A percentile compares a stretch with the other conserved stretches of the same genome.
Conservation (phyloP, 2,888 invertebrate species). For the Drosophila recens region DNA sequence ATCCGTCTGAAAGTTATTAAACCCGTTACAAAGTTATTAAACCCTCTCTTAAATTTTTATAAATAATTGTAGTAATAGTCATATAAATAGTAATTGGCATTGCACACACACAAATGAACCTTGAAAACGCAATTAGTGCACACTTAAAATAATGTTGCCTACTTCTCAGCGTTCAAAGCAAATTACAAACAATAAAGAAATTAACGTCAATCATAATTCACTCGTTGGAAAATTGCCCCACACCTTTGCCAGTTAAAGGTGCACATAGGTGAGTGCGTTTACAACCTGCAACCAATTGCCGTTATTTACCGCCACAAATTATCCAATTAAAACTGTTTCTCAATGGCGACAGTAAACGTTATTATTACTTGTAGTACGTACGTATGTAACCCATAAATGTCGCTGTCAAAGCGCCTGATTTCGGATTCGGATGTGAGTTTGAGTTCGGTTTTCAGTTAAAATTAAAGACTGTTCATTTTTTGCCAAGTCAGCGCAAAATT, state of each 20-base stretch:
- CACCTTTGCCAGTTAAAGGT: background rate
- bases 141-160: constrained; percentile 35
- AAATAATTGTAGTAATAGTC: background rate
- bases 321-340: constrained; percentile 33
- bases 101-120: background rate
- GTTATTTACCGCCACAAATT: constrained; percentile 35
- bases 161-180: constrained; percentile 20
- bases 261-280: constrained; percentile 6
- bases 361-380: background rate
- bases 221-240: constrained; percentile 33
- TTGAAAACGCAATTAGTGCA: background rate
- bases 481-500: constrained; percentile 7
- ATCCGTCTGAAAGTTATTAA: no score
- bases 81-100: background rate
- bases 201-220: constrained; percentile 46
- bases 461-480: background rate
- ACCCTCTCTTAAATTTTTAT: background rate
- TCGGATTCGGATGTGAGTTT: background rate
- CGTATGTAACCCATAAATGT: background rate
- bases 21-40: background rate
- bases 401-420: background rate
- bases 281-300: constrained; percentile 40
- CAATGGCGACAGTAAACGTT: background rate
- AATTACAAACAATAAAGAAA: constrained; percentile 34
- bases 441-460: background rate